Conservation (phyloP, 1,140 invertebrate species). For the Bombyx mori region ASM3026992v2 NC_085117.1:13834501-13835000, state of each 20-base stretch:
- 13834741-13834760: conserved; percentile 42
- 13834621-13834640: conserved; percentile 28
- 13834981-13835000: conserved; percentile 47
- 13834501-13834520: conserved; percentile 69
- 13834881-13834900: background rate
- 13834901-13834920: conserved; percentile 4
- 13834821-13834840: too few species aligned
- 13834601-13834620: conserved; percentile 52
- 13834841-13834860: too few species aligned
- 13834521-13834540: conserved; percentile 65
- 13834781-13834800: background rate
- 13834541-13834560: conserved; percentile 66
- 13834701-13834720: conserved; percentile 55
- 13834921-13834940: conserved; percentile 21
- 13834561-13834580: conserved; percentile 70
- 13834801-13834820: background rate
- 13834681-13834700: conserved; percentile 55
- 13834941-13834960: conserved; percentile 12
- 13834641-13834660: conserved; percentile 48
- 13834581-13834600: conserved; percentile 71
- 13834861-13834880: too few species aligned
- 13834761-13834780: conserved; percentile 54
- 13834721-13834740: conserved; percentile 48
- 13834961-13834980: conserved; percentile 31
- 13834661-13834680: conserved; percentile 49